Evolutionary conservation across 30 jellyfish, hydroid and myxozoan genomes (phyloP).

Genomic region (Sanderia malayensis): DNA sequence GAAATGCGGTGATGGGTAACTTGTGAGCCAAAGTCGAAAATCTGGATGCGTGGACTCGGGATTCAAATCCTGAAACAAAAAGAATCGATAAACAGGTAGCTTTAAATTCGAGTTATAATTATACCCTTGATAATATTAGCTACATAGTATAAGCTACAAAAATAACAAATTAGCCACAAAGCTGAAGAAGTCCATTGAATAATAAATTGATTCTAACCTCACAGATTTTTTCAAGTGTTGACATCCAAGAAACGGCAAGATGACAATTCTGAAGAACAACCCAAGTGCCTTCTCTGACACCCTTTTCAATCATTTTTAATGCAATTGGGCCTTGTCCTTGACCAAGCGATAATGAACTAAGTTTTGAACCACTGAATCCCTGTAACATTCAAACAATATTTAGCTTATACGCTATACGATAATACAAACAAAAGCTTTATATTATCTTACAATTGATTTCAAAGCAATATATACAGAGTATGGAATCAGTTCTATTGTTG

Average conservation of each 20-base stretch:
- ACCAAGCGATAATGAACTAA: constrained; percentile 93
- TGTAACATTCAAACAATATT: too few relatives aligned
- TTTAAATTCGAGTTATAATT: too few relatives aligned
- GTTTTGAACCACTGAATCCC: constrained; percentile 97
- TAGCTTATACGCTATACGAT: too few relatives aligned
- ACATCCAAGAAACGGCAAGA: constrained; percentile 99
- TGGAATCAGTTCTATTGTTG: too few relatives aligned
- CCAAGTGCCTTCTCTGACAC: constrained; percentile 95
- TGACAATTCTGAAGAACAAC: constrained; percentile 95
- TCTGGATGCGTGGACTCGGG: constrained; percentile 96
- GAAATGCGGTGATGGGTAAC: constrained; percentile 94
- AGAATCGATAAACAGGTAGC: background rate
- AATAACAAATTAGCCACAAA: too few relatives aligned
- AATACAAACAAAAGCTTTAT: too few relatives aligned
- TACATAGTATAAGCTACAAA: too few relatives aligned
- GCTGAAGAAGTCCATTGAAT: too few relatives aligned
- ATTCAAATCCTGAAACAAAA: constrained; percentile 65
- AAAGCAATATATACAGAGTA: too few relatives aligned
- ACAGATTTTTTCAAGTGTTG: constrained; percentile 92
- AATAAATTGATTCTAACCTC: constrained; percentile 75
- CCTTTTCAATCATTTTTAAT: constrained; percentile 92
- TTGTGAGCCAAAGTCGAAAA: constrained; percentile 87
- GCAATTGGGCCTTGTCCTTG: constrained; percentile 99
- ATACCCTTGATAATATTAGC: too few relatives aligned
- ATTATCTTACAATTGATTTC: too few relatives aligned